Conservation (phyloP, 2,797 vertebrate genomes). For the Clamator glandarius region DNA sequence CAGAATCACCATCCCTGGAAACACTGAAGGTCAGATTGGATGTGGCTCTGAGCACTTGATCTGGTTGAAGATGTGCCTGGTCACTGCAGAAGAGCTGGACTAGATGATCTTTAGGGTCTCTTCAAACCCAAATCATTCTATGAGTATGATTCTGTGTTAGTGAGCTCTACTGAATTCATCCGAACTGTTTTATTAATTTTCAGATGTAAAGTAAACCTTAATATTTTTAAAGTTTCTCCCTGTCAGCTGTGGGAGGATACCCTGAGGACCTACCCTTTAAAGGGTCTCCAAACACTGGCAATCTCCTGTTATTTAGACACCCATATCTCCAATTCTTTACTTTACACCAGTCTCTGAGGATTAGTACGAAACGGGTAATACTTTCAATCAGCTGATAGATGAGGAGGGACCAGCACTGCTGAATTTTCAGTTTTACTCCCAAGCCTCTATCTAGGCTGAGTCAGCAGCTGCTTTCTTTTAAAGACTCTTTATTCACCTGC, state of each 20-base stretch:
- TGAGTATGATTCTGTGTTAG: background rate
- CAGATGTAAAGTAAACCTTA: constrained; percentile 41
- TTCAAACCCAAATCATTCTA: too few species aligned
- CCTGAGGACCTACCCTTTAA: constrained; percentile 57
- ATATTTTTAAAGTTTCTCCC: constrained; percentile 24
- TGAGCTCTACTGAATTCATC: background rate
- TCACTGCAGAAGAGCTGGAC: too few species aligned
- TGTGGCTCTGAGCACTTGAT: too few species aligned
- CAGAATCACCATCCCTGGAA: too few species aligned
- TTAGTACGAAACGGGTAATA: constrained; percentile 54
- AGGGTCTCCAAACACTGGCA: constrained; percentile 41
- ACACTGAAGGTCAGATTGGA: too few species aligned
- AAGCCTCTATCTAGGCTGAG: constrained; percentile 32
- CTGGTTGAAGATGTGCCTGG: too few species aligned
- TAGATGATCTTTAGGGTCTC: too few species aligned
- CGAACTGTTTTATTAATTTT: constrained; percentile 25
- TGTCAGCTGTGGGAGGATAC: constrained; percentile 21
- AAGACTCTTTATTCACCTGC: constrained; percentile 55
- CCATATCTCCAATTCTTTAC: constrained; percentile 45
- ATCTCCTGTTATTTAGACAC: constrained; percentile 54
- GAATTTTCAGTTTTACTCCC: constrained; percentile 66
- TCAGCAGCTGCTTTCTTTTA: constrained; percentile 67
- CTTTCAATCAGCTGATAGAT: constrained; percentile 41
- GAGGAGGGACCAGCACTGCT: constrained; percentile 17
- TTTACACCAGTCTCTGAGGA: constrained; percentile 46